A percentile compares a stretch with the other conserved stretches of the same genome.
Conservation (phyloP, 2,113 vertebrate species). For the Peromyscus californicus region DNA sequence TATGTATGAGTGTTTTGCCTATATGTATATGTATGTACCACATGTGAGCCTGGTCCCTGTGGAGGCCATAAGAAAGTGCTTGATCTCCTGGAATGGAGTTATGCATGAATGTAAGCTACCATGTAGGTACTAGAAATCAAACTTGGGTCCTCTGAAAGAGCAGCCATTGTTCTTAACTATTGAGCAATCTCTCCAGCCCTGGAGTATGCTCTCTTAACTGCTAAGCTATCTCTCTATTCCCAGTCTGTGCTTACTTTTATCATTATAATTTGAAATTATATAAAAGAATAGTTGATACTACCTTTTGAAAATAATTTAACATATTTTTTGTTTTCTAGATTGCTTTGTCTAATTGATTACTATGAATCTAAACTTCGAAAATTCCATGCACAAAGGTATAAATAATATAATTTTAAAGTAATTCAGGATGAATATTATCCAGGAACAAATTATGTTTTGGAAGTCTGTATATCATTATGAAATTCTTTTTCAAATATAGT, state of each 20-base stretch:
- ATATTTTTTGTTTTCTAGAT: conserved; percentile 85
- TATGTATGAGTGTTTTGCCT: not conserved
- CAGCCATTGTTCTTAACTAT: not conserved
- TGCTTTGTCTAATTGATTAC: conserved; percentile 92
- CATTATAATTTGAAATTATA: conserved; percentile 55
- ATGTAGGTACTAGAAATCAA: not conserved
- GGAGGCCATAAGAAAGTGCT: not conserved
- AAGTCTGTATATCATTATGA: conserved; percentile 19
- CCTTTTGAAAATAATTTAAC: conserved; percentile 61
- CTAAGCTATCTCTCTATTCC: not conserved
- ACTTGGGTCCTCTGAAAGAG: not conserved
- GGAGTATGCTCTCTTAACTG: not conserved
- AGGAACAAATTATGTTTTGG: conserved; percentile 38
- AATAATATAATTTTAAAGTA: conserved; percentile 52
- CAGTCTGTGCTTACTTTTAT: not conserved
- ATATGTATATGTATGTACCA: not conserved
- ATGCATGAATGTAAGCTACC: not conserved
- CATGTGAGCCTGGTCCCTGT: not conserved
- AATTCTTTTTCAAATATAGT: not conserved
- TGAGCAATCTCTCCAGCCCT: not conserved
- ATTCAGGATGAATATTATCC: not conserved
- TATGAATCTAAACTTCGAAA: conserved; percentile 92
- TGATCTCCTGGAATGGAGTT: not conserved
- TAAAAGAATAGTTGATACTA: conserved; percentile 51
- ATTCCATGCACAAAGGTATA: conserved; percentile 89